Conservation (phyloP, 2,113 vertebrate genomes). For the Apodemus speciosus region DNA sequence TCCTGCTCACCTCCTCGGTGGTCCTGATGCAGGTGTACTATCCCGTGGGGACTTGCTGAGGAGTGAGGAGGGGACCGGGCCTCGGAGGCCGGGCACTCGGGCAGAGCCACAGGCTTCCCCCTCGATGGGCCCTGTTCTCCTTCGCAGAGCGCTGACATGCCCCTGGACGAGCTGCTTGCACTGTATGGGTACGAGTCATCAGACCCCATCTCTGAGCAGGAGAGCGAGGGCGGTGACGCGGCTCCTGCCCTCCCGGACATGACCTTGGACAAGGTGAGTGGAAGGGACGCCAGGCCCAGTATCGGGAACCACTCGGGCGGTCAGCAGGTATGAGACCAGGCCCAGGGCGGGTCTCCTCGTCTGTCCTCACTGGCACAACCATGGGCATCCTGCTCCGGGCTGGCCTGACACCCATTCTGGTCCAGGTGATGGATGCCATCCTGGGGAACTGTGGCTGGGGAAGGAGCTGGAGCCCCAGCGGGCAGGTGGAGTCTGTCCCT, state of each 20-base stretch:
- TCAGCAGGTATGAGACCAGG: not conserved
- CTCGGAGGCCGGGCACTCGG: not conserved
- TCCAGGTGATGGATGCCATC: not conserved
- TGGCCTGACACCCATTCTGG: rapidly evolving
- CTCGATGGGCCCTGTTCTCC: conserved; percentile 64
- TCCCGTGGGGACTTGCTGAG: not conserved
- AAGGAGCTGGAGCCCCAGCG: not conserved
- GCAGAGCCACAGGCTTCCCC: too few relatives aligned
- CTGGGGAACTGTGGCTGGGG: not conserved
- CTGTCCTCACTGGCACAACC: not conserved
- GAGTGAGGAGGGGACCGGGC: too few relatives aligned
- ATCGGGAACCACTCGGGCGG: not conserved
- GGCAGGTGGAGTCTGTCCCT: too few relatives aligned
- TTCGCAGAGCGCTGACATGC: conserved; percentile 91
- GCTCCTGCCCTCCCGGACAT: conserved; percentile 89
- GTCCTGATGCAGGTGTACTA: not conserved
- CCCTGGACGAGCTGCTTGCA: conserved; percentile 94
- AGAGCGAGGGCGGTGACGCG: conserved; percentile 88
- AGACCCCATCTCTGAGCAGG: conserved; percentile 88
- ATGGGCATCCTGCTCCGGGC: too few relatives aligned
- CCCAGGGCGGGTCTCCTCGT: not conserved
- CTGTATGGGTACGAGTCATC: conserved; percentile 94
- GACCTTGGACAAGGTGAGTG: conserved; percentile 93
- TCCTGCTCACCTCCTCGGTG: not conserved
- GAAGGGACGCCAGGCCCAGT: not conserved